Evolutionary conservation across 2,888 invertebrate genomes (phyloP).

Genomic region (Sinotaia quadrata): DNA sequence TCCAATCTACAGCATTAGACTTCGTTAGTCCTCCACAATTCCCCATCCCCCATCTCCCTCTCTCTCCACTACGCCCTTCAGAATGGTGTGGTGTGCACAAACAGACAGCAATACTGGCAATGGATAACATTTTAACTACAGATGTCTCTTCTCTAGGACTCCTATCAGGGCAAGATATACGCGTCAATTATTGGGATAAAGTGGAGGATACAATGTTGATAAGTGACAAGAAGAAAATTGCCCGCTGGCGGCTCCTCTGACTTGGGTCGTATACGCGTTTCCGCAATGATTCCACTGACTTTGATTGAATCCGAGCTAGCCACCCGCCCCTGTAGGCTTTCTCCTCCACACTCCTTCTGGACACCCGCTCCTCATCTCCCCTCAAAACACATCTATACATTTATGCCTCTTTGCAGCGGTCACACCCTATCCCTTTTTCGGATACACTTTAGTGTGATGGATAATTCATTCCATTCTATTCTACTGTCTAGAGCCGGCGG

Average conservation of each 20-base stretch:
- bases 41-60: too few relatives aligned
- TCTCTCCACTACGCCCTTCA: too few relatives aligned
- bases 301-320: too few relatives aligned
- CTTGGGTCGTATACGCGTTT: not conserved
- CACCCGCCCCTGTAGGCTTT: not conserved
- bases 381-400: not conserved
- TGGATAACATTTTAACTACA: slow-evolving; percentile 3
- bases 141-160: not conserved
- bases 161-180: slow-evolving; percentile 1
- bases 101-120: not conserved
- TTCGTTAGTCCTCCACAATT: too few relatives aligned
- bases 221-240: slow-evolving; percentile 16
- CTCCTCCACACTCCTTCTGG: not conserved
- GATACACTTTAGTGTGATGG: not conserved
- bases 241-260: slow-evolving; percentile 1
- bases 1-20: too few relatives aligned
- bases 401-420: not conserved
- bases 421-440: not conserved
- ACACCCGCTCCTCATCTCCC: not conserved
- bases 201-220: slow-evolving; percentile 8
- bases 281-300: slow-evolving; percentile 14
- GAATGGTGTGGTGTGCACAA: too few relatives aligned
- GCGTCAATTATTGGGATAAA: slow-evolving; percentile 13
- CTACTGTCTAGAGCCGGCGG: not conserved
- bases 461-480: slow-evolving; percentile 17